Evolutionary conservation across 2,113 vertebrate species (phyloP), one percentile per base, ranked within the genome.

Genomic region (Ahaetulla prasina): DNA sequence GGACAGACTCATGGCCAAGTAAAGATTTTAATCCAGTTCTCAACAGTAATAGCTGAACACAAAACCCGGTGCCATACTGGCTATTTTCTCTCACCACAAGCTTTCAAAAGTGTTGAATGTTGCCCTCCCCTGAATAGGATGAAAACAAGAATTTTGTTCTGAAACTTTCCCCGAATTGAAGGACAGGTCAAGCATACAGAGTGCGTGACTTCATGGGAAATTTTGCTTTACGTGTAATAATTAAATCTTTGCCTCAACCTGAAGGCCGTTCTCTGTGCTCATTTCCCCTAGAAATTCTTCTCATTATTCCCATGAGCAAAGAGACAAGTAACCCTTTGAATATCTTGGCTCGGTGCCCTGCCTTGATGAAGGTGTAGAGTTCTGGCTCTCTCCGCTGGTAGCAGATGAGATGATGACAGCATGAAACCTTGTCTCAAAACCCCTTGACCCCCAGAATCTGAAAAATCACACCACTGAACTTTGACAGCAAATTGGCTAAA

Each of bases 281-380:
- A 50, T 88, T 91, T 60, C 45, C 87, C 63, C 35, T 54, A 84
- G 74, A 92, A 94, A 92, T 95, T 90, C 45, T 22, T 89, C 14
- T 91, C 11, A 50, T 60, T 87, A 85, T 14, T 68, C 22, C n/a
- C 18, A 35, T 52, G 20, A 80, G 43, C 88, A 57, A 74, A 47
- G 84, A 93, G 91, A 94, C 92, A 91, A 95, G 87, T 14, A 93
- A 8, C 57, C 60, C 60, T 88, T 93, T 93, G 89, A 88, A 23
- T 90, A 2, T 49, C 60, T 84, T 90, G 16, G 88, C 39, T 84
- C 85, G 90, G 92, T 60, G 50, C 57, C 86, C 92, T 92, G 49
- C 92, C 88, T 91, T 25, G 57, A 93, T 23, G 87, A 85, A 91
- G 30, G n/a, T 74, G 90, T 80, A 53, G 49, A 80, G 16, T 54